These are phyloP conservation scores for Catostomus latipinnis DNA, from an alignment of 2,797 vertebrate genomes.

Conservation along the genomic window DNA sequence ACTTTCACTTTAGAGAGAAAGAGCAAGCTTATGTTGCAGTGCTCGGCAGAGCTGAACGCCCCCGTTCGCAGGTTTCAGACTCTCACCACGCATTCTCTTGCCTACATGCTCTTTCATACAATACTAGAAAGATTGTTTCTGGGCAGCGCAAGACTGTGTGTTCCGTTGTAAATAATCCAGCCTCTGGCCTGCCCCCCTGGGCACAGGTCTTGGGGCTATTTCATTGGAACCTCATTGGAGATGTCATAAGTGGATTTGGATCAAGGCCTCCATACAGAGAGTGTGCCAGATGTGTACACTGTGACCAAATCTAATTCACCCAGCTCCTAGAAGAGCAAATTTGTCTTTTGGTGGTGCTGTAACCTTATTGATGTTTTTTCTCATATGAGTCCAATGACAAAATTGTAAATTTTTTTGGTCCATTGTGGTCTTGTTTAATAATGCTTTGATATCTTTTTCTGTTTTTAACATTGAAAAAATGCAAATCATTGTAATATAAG, in stretches of 20 bases:
- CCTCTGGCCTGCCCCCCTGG: constrained; percentile 28
- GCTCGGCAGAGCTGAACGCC: constrained; percentile 48
- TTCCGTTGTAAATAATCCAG: constrained; percentile 38
- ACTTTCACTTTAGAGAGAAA: constrained; percentile 52
- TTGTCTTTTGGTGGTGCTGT: constrained; percentile 15
- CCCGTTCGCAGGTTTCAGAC: constrained; percentile 50
- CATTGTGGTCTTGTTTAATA: not conserved
- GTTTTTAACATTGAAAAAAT: not conserved
- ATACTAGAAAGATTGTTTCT: constrained; percentile 54
- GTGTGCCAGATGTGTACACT: constrained; percentile 30
- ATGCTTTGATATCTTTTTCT: not conserved
- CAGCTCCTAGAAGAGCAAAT: constrained; percentile 15
- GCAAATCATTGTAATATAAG: not conserved
- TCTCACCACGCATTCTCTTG: constrained; percentile 16
- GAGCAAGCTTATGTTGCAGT: constrained; percentile 51
- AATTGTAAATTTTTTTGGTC: too few relatives aligned
- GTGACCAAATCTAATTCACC: constrained; percentile 2
- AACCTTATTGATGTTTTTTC: not conserved
- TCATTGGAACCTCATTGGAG: constrained; percentile 32
- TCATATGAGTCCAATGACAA: not conserved
- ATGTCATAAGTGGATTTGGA: constrained; percentile 46
- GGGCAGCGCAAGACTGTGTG: constrained; percentile 38
- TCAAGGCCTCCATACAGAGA: constrained; percentile 14
- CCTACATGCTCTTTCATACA: constrained; percentile 49
- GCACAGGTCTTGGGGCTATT: constrained; percentile 46